phyloP scores from a whole-genome alignment of 2,113 vertebrate genomes.

The Ailuropoda melanoleuca region DNA sequence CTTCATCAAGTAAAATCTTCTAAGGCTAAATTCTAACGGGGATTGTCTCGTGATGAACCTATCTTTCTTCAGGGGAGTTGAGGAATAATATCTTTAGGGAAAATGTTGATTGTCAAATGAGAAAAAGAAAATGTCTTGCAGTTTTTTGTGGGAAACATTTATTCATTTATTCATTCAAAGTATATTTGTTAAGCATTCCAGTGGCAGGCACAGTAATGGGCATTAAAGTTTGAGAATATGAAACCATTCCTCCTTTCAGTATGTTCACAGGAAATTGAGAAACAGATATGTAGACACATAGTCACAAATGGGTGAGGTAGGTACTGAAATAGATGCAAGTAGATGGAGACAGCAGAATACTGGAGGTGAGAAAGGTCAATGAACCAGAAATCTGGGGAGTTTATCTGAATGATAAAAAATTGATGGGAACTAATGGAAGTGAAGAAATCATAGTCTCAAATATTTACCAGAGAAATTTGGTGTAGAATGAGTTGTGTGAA shows the following conservation, averaged over 20 bases:
- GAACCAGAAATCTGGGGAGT: not conserved
- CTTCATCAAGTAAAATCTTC: conserved; percentile 39
- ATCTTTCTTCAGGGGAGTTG: not conserved
- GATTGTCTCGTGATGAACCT: not conserved
- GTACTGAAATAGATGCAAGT: not conserved
- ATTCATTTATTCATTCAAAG: not conserved
- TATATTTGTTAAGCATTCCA: not conserved
- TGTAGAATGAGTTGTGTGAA: not conserved
- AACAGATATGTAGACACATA: not conserved
- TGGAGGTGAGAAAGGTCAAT: not conserved
- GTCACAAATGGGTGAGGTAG: not conserved
- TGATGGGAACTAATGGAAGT: not conserved
- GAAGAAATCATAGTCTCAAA: not conserved
- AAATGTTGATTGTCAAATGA: conserved; percentile 22
- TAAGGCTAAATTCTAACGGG: conserved; percentile 37
- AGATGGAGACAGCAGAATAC: not conserved
- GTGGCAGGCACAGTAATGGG: not conserved
- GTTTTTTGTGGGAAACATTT: not conserved
- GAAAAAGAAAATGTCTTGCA: not conserved
- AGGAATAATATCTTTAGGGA: conserved; percentile 12
- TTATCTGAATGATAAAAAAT: not conserved
- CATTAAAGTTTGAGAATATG: not conserved
- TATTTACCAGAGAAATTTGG: not conserved
- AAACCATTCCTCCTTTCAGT: not conserved
- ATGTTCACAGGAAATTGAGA: not conserved